Conservation (phyloP, 2,797 vertebrate species). For the Atherinosoma microstoma region DNA sequence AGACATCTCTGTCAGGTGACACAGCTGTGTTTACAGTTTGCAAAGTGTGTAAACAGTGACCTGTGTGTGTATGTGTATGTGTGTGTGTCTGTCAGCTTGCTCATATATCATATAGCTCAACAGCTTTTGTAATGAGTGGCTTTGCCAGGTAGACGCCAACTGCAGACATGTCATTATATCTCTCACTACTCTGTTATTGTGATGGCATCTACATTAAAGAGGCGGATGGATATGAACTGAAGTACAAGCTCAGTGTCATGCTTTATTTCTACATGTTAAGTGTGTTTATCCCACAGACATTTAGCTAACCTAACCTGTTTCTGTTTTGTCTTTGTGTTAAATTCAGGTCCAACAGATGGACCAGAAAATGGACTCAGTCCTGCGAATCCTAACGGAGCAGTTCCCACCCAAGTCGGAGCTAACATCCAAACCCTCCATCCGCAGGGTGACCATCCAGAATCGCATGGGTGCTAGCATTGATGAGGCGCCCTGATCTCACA, state of each 20-base stretch:
- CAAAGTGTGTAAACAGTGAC: conserved; percentile 50
- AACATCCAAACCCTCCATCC: conserved; percentile 69
- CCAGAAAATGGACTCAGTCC: conserved; percentile 78
- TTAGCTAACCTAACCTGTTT: conserved; percentile 44
- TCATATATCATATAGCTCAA: conserved; percentile 55
- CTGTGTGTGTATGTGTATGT: conserved; percentile 13
- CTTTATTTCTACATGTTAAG: conserved; percentile 26
- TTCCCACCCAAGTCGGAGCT: conserved; percentile 76
- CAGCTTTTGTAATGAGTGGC: conserved; percentile 73
- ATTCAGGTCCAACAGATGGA: conserved; percentile 83
- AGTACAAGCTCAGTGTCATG: conserved; percentile 17
- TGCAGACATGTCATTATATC: conserved; percentile 71
- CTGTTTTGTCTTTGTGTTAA: conserved; percentile 35
- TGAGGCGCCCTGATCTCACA: conserved; percentile 71
- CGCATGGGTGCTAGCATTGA: conserved; percentile 75
- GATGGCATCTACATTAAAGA: conserved; percentile 55
- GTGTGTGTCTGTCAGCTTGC: conserved; percentile 30
- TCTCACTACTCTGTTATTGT: conserved; percentile 70
- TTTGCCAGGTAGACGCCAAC: conserved; percentile 70
- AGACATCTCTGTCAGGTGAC: conserved; percentile 53
- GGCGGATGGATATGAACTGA: conserved; percentile 44
- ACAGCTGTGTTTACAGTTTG: conserved; percentile 76
- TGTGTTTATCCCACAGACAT: conserved; percentile 27
- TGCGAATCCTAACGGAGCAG: conserved; percentile 79
- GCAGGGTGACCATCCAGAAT: conserved; percentile 80